Evolutionary conservation across 2,113 vertebrate genomes (phyloP).

Genomic region (Lagopus muta): DNA sequence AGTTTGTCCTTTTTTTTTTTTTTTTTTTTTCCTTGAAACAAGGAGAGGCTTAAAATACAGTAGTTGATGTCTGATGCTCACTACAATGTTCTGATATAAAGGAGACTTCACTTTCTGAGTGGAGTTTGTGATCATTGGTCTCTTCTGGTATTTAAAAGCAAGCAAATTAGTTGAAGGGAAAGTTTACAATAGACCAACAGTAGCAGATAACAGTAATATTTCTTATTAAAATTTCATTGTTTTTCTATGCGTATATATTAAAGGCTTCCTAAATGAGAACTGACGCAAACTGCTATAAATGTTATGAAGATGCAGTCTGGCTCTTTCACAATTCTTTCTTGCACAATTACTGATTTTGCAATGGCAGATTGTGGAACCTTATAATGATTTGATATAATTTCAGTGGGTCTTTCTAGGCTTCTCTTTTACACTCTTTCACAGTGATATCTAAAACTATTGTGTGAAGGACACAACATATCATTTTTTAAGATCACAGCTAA

Average conservation of each 20-base stretch:
- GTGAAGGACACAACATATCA: background rate
- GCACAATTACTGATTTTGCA: conserved; percentile 22
- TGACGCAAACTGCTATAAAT: background rate
- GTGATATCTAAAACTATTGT: background rate
- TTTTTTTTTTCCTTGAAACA: background rate
- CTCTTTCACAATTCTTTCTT: conserved; percentile 28
- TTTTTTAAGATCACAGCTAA: background rate
- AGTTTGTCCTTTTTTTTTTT: background rate
- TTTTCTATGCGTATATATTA: background rate
- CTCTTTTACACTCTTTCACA: background rate
- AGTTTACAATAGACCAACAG: background rate
- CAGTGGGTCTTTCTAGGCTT: background rate
- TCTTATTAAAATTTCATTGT: too few species aligned
- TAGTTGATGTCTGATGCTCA: background rate
- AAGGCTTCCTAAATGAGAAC: background rate
- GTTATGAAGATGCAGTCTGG: background rate
- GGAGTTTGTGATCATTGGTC: background rate
- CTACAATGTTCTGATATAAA: background rate
- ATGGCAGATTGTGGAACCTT: background rate
- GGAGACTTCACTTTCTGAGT: background rate
- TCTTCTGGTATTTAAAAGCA: background rate
- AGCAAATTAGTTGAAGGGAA: background rate
- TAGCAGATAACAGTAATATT: background rate
- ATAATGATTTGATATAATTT: conserved; percentile 1
- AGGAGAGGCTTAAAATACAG: background rate